These are phyloP conservation scores for Liasis olivaceus DNA, from an alignment of 2,797 vertebrate species.

Conservation along the genomic window DNA sequence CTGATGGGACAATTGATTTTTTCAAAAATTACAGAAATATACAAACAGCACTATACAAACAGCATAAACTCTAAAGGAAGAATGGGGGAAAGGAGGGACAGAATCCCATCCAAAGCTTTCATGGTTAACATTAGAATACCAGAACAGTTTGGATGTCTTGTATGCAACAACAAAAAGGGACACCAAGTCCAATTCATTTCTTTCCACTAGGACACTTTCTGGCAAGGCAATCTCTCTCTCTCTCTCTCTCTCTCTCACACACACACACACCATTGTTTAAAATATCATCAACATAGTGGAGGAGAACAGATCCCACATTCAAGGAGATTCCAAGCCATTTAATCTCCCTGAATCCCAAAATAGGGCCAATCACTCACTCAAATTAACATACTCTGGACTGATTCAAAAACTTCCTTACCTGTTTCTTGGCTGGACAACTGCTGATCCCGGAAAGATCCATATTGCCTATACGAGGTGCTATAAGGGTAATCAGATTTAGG, in stretches of 20 bases:
- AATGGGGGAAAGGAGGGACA: background rate
- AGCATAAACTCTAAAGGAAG: background rate
- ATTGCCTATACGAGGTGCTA: constrained; percentile 89
- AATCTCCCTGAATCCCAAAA: background rate
- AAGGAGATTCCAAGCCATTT: background rate
- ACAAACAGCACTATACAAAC: background rate
- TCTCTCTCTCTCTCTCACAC: background rate
- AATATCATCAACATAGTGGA: background rate
- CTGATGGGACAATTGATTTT: background rate
- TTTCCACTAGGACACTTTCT: background rate
- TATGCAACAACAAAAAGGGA: background rate
- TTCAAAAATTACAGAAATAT: background rate
- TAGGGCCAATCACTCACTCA: background rate
- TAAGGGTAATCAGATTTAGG: constrained; percentile 94
- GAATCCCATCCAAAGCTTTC: background rate
- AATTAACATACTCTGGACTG: fast-evolving
- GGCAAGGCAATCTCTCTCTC: background rate
- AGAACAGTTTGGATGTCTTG: background rate
- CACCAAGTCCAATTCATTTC: background rate
- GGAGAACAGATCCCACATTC: background rate
- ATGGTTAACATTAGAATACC: background rate
- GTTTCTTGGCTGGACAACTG: constrained; percentile 88
- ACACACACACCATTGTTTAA: background rate
- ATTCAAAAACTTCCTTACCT: constrained; percentile 77
- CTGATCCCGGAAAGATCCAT: constrained; percentile 92